Percentiles rank a stretch among this genome's conserved stretches.
phyloP scores from a whole-genome alignment of 2,888 invertebrate species.

The Oxytorus armatus region DNA sequence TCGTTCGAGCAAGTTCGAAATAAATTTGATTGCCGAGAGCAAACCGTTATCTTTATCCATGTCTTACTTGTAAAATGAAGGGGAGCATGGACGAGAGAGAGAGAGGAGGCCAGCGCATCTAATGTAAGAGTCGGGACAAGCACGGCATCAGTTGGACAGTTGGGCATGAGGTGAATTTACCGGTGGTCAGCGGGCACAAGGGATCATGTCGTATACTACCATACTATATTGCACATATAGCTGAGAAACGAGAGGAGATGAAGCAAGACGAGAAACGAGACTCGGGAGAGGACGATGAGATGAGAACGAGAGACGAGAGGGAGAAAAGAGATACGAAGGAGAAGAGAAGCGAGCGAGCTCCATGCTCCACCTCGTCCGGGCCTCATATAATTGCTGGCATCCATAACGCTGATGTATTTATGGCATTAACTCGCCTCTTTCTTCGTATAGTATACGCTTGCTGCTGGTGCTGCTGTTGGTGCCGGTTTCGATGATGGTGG shows the following conservation, averaged over 20 bases:
- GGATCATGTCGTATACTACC: constrained; percentile 80
- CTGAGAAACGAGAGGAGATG: constrained; percentile 62
- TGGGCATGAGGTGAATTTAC: constrained; percentile 74
- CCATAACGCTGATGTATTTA: constrained; percentile 84
- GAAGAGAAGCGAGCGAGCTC: constrained; percentile 64
- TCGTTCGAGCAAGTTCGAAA: constrained; percentile 15
- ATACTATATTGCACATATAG: constrained; percentile 60
- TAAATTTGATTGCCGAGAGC: constrained; percentile 29
- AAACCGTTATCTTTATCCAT: constrained; percentile 48
- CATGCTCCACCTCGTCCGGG: constrained; percentile 81
- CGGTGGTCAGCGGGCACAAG: constrained; percentile 72
- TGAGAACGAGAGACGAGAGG: constrained; percentile 52
- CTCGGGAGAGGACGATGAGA: constrained; percentile 58
- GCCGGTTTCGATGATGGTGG: constrained; percentile 60
- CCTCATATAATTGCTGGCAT: constrained; percentile 84
- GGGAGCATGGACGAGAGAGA: too few species aligned
- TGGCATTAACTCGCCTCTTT: constrained; percentile 84
- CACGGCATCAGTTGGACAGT: constrained; percentile 72
- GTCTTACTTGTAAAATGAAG: constrained; percentile 51
- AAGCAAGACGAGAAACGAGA: constrained; percentile 61
- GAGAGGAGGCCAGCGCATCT: too few species aligned
- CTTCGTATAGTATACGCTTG: constrained; percentile 74
- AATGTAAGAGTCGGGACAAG: constrained; percentile 79
- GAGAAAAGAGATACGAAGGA: constrained; percentile 26
- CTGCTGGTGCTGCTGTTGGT: constrained; percentile 38